Evolutionary conservation across 2,888 invertebrate genomes (phyloP), one percentile per base, ranked within the genome.

Genomic region (Deilephila elpenor): DNA sequence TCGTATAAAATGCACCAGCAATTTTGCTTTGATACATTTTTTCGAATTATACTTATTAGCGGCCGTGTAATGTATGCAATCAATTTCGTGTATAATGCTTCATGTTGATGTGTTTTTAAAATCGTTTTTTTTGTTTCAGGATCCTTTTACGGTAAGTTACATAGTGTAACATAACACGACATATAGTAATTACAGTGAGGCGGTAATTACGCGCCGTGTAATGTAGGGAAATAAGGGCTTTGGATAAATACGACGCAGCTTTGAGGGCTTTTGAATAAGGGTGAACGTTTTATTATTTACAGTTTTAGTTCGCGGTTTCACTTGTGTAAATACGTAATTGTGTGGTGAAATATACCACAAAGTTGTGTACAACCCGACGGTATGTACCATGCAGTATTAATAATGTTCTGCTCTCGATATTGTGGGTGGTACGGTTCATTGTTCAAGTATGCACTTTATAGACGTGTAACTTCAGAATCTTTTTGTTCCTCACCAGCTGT

Each of bases 111-210:
- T 59, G 71, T 75, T 76, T 73, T 74, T 51, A 70, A 25, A 51
- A 71, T 74, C 80, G 25, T 74, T 70, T 74, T 84, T 82, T 90
- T 95, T 95, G 95, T 96, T 96, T 85, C 95, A 96, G 96, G 96
- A 96, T 87, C 96, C 96, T 59, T 96, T 95, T 83, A 95, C 96
- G 95, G 96, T 96, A 90, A 94, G 95, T 89, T 62, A 73, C 59
- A 72, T 72, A 72, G 59, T 29, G 60, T 73, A 62, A 51, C 71
- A 72, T 53, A 70, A 75, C 73, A 74, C 71, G 72, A 67, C 71
- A 71, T 74, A 73, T 73, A 53, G 62, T 76, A 74, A 82, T 78
- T 71, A 76, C 64, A 32, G 19, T 44, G 67, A 67, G 34, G 61
- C 25, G 59, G 60, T 73, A 75, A 71, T 62, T 72, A 73, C 60